These are phyloP conservation scores for Synergus laeviventris DNA, from an alignment of 2,888 invertebrate species.

Conservation along the genomic window DNA sequence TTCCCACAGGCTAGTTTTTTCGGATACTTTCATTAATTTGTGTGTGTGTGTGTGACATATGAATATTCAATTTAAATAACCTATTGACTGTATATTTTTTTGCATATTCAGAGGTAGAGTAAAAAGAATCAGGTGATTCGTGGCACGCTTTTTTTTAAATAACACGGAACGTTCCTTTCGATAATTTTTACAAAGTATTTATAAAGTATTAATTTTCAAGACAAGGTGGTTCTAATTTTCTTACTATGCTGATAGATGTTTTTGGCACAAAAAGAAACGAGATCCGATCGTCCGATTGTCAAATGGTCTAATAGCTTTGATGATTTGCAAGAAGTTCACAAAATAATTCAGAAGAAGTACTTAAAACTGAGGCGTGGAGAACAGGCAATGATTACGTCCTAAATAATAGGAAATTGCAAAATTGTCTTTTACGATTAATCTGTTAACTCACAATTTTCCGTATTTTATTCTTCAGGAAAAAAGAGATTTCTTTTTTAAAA, in stretches of 20 bases:
- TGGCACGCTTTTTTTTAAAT: neutral
- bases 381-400: constrained; percentile 12
- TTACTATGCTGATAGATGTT: constrained; percentile 34
- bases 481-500: neutral
- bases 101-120: too few species aligned
- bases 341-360: constrained; percentile 35
- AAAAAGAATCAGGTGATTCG: too few species aligned
- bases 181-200: neutral
- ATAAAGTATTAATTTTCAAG: constrained; percentile 1
- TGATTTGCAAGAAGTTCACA: constrained; percentile 10
- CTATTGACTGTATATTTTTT: too few species aligned
- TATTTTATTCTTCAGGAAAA: neutral
- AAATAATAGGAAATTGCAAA: neutral
- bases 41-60: too few species aligned
- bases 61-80: too few species aligned
- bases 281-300: neutral
- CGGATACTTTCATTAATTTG: neutral
- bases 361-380: neutral
- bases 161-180: neutral
- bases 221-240: neutral
- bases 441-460: neutral
- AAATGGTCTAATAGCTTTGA: neutral
- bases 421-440: neutral
- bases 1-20: constrained; percentile 54
- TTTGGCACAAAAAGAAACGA: constrained; percentile 15